These are phyloP conservation scores for Eospalax fontanierii DNA, from an alignment of 2,797 vertebrate species.

Conservation along the genomic window DNA sequence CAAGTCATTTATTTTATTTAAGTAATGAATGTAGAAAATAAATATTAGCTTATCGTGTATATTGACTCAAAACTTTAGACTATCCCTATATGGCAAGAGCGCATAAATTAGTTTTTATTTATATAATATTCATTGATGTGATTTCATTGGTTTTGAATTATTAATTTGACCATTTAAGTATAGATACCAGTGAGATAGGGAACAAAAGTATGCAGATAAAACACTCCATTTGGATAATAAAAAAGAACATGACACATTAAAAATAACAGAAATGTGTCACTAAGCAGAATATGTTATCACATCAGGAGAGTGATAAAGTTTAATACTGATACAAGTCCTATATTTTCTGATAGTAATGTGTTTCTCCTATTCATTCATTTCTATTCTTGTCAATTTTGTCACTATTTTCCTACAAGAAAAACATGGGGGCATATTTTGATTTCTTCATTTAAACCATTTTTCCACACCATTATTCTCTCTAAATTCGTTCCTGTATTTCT, in stretches of 20 bases:
- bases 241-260: not conserved
- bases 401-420: not conserved
- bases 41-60: slow-evolving; percentile 63
- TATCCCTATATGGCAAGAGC: slow-evolving; percentile 1
- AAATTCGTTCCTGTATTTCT: not conserved
- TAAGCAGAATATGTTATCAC: not conserved
- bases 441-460: not conserved
- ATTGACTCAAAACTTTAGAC: not conserved
- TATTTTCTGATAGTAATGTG: not conserved
- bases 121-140: slow-evolving; percentile 62
- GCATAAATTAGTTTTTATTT: slow-evolving; percentile 68
- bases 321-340: not conserved
- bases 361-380: not conserved
- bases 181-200: slow-evolving; percentile 73
- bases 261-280: not conserved
- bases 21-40: slow-evolving; percentile 71
- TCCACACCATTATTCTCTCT: not conserved
- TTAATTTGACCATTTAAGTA: slow-evolving; percentile 79
- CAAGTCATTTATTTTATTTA: slow-evolving; percentile 54
- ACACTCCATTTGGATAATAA: slow-evolving; percentile 38
- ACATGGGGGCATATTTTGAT: not conserved
- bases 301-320: not conserved
- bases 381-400: not conserved
- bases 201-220: slow-evolving; percentile 61
- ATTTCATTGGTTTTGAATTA: slow-evolving; percentile 70